A percentile compares a stretch with the other conserved stretches of the same genome.
phyloP scores from a whole-genome alignment of 2,113 vertebrate species.

The Paraplagusia blochii region DNA sequence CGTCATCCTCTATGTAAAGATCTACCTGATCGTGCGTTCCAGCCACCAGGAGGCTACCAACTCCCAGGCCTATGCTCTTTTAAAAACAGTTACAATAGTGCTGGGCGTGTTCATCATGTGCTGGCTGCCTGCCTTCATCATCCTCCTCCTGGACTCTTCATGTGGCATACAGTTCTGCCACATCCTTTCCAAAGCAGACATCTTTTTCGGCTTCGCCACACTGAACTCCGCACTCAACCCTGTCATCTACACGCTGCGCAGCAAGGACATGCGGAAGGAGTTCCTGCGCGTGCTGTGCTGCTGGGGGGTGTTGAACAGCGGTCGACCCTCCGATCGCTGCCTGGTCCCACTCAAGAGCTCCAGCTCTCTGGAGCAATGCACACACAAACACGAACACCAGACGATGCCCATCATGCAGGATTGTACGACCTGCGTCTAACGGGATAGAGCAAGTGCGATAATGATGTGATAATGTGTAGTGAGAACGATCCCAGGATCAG shows the following conservation, averaged over 20 bases:
- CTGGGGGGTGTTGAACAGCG: constrained; percentile 73
- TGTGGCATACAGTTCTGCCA: constrained; percentile 77
- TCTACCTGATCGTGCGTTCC: constrained; percentile 91
- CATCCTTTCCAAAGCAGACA: constrained; percentile 79
- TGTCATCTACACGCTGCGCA: constrained; percentile 89
- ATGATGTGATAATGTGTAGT: not conserved
- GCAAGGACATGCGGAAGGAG: constrained; percentile 92
- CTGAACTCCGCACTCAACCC: constrained; percentile 95
- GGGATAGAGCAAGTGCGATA: constrained; percentile 3
- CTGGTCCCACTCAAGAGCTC: constrained; percentile 85
- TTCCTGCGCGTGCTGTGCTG: constrained; percentile 87
- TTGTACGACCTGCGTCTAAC: constrained; percentile 86
- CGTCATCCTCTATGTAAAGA: constrained; percentile 85
- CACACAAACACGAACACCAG: constrained; percentile 78
- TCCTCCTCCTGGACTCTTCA: constrained; percentile 86
- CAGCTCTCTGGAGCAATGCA: constrained; percentile 86
- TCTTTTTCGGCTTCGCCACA: constrained; percentile 89
- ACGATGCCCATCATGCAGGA: constrained; percentile 81
- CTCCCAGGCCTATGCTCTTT: constrained; percentile 80
- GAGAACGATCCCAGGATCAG: not conserved
- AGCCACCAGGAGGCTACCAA: constrained; percentile 87
- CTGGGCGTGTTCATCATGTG: constrained; percentile 94
- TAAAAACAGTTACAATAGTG: constrained; percentile 95
- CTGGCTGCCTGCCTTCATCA: constrained; percentile 90
- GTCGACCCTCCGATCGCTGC: constrained; percentile 72